Evolutionary conservation across 2,113 vertebrate species (phyloP), one percentile per base, ranked within the genome.

Genomic region (Mirza zaza): DNA sequence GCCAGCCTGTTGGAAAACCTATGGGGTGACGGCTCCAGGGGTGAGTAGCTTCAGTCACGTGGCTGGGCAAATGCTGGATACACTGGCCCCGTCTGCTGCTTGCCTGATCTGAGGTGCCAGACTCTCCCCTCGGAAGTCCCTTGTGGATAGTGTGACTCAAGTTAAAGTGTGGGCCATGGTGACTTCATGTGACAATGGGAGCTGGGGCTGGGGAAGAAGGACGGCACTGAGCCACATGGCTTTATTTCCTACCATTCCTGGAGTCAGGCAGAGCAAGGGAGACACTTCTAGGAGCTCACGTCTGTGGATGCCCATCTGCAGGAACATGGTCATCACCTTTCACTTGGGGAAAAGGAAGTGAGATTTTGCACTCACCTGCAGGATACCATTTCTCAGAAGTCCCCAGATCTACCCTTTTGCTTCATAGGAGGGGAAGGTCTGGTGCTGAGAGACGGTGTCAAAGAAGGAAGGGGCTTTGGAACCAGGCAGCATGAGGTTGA

Each of bases 21-120:
- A 0, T 0, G 8, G 55, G 45, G 29, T 27, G n/a, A 13, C 17
- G 23, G 18, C 32, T 27, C 1, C 36, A 2, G 1, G 13, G 9
- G 0, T n/a, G 17, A 48, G 9, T 18, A 39, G 7, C n/a, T 70
- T 83, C 4, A 3, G 6, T 42, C 27, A n/a, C 0, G 6, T 32
- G n/a, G 23, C 5, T 17, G 5, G n/a, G 42, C 4, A 39, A 18
- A 25, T 2, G 23, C 29, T 55, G 13, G n/a, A 34, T 12, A n/a
- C 17, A 12, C 32, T 3, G 29, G 25, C 5, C 2, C 5, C 65
- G 20, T 8, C 55, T 79, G 23, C 39, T 90, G 29, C 59, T 45
- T 36, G 5, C 20, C n/a, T 27, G 10, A 3, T 63, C 39, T 84
- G 57, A 11, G 76, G 42, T 73, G 48, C 17, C 21, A 32, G 7